Evolutionary conservation across 2,888 invertebrate species (phyloP), one percentile per base, ranked within the genome.

Genomic region (Drosophila atripex): DNA sequence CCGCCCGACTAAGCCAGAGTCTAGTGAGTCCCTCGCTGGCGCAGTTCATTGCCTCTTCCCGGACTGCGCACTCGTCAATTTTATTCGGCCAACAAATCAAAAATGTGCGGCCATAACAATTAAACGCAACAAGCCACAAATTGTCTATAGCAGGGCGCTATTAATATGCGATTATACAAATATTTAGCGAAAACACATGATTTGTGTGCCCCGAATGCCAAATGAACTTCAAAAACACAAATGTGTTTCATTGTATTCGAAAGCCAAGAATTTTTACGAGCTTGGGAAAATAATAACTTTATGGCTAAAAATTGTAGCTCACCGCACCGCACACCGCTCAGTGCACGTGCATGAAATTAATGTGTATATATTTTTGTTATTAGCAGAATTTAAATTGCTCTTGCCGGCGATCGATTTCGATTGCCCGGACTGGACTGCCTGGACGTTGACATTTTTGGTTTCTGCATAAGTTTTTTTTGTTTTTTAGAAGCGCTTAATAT

Each of bases 81-180:
- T 52, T 55, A 35, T 46, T 30, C 14, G 21, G 25, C 30, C 18
- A 64, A 32, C 47, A 64, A 52, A 64, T 61, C 52, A 46, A 30
- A 35, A n/a, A 47, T 46, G 39, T 53, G 55, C 47, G 9, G 41
- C 35, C 30, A 57, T 55, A 59, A 55, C 52, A 71, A 45, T 69
- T 71, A 71, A 25, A 51, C 57, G 39, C 68, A 63, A 50, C 57
- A 51, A 39, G 28, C 63, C 43, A 54, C 63, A 72, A 56, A 75
- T 77, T 82, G 75, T 72, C 76, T 73, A 85, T 78, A 85, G 69
- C 69, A 74, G 84, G 78, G 88, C 84, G 88, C 82, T 88, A 89
- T 90, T 90, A 89, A 90, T 90, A 86, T 88, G 89, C 89, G 80
- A 89, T 89, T 89, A 88, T 89, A 89, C 89, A 90, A 87, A 89